Base-by-base conservation (phyloP, 2,797 vertebrate genomes). In the Vipera ursinii region DNA sequence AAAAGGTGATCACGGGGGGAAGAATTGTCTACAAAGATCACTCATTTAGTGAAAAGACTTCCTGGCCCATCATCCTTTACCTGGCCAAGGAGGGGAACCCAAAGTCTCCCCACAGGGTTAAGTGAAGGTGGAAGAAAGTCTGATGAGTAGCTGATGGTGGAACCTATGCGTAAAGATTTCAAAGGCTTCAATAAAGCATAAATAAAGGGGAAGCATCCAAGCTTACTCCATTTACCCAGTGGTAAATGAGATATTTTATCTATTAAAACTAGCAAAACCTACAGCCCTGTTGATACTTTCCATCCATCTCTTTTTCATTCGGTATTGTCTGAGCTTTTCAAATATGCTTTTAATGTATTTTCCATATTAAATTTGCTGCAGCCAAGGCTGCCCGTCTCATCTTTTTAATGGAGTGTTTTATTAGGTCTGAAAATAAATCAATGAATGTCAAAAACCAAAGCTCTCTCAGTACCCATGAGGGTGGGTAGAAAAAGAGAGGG, bases 341-440 rank as follows among this genome's bases (percentile, higher is more conserved):
- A 61, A 55, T 13, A 15, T 60, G 65, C 65, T 78, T 92, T 78
- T 78, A 15, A 59, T 88, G 73, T 53, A 57, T 32, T 91, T 73
- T 78, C 17, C 57, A 88, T 88, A 78, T 92, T 89, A 85, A 61
- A 61, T 60, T 28, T 92, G 48, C 73, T 4, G 9, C 13, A 38
- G 73, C 73, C 28, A 24, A 20, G 24, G n/a, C 73, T 85, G 32
- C 57, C 38, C 26, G 10, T 63, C 63, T 86, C 53, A 85, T 92
- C 69, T 63, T 85, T 92, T 44, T 92, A 89, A 85, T 44, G 48
- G 87, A 82, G 44, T 85, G 56, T 61, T 87, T 89, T 82, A 89
- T 89, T 92, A 82, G 91, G 53, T 89, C 55, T 92, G 44, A 59
- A 89, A 89, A 85, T 55, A 86, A 85, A 88, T 78, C 86, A 89